Base-by-base conservation (phyloP, 2,113 vertebrate genomes). In the Agapornis roseicollis region DNA sequence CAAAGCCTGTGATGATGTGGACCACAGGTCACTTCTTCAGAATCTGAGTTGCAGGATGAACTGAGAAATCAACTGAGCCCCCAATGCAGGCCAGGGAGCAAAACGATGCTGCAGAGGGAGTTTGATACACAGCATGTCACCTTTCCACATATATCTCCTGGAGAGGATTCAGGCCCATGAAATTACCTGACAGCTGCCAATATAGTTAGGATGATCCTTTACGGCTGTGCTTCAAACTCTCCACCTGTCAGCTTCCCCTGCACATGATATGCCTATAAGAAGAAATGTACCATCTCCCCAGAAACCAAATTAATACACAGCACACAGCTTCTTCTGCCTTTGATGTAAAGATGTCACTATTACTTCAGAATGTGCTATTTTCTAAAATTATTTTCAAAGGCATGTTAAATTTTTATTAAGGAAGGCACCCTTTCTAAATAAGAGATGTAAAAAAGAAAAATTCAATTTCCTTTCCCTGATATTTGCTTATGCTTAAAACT, bases 251-350 rank as follows among this genome's bases (percentile, higher is more conserved):
- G 69, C 12, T 93, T 93, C 61, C 52, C 47, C 41, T 84, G 77
- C 55, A 94, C 42, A 88, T 74, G 35, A 86, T 86, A 94, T 29
- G 17, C 44, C 23, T 89, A 25, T 69, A 90, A 88, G 58, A 92
- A 69, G 39, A 83, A 90, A 74, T 18, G 17, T 44, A 64, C 13
- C 24, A 61, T 90, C 69, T 69, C 69, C 52, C 47, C 77, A 72
- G 92, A 90, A 96, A 87, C 17, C 12, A 92, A 92, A 90, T 94
- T 88, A 95, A 89, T 60, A 52, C 61, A 81, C 18, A 74, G n/a
- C 1, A 52, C 61, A 81, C 18, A 74, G n/a, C 1, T 86, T 56
- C 39, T 93, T 80, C 83, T 93, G 69, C 41, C 61, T 95, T 96
- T 90, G 69, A 94, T 90, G 47, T 61, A 86, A 91, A 93, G 50